Evolutionary conservation across 2,888 invertebrate genomes (phyloP).

Genomic region (Drosophila longiperda): DNA sequence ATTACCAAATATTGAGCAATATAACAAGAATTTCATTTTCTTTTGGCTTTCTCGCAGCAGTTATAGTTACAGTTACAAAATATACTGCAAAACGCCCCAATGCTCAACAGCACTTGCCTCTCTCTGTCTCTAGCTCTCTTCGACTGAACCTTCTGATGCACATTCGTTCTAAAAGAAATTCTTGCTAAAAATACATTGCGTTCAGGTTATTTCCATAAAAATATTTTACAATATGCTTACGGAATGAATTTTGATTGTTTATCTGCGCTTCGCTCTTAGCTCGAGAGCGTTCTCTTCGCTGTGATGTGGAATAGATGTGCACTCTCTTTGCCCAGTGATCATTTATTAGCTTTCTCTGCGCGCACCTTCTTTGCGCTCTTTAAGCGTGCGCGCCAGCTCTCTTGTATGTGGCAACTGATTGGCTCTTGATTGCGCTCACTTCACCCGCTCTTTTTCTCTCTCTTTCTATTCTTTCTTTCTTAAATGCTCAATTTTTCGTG

Average conservation of each 20-base stretch:
- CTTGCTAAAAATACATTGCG: slow-evolving; percentile 55
- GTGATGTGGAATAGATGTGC: background rate
- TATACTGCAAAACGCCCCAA: slow-evolving; percentile 20
- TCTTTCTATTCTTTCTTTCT: slow-evolving; percentile 43
- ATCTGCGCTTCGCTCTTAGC: slow-evolving; percentile 2
- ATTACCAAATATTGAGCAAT: slow-evolving; percentile 81
- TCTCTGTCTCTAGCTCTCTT: slow-evolving; percentile 2
- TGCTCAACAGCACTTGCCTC: background rate
- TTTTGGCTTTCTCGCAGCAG: slow-evolving; percentile 66
- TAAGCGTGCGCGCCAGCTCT: background rate
- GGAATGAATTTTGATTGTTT: slow-evolving; percentile 55
- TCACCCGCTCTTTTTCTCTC: slow-evolving; percentile 9
- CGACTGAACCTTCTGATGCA: slow-evolving; percentile 36
- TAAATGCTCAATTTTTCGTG: slow-evolving; percentile 71
- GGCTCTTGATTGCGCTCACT: slow-evolving; percentile 1
- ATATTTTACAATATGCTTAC: slow-evolving; percentile 57
- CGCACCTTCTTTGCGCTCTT: slow-evolving; percentile 50
- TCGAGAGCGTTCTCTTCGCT: slow-evolving; percentile 1
- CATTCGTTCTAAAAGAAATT: slow-evolving; percentile 40
- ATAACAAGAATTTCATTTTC: slow-evolving; percentile 78
- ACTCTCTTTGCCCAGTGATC: slow-evolving; percentile 33
- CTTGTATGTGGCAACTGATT: slow-evolving; percentile 7
- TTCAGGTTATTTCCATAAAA: slow-evolving; percentile 53
- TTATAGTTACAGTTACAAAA: slow-evolving; percentile 65
- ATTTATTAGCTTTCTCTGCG: slow-evolving; percentile 34